Evolutionary conservation across 2,888 invertebrate species (phyloP), one percentile per base, ranked within the genome.

Genomic region (Thysanoteuthis rhombus): DNA sequence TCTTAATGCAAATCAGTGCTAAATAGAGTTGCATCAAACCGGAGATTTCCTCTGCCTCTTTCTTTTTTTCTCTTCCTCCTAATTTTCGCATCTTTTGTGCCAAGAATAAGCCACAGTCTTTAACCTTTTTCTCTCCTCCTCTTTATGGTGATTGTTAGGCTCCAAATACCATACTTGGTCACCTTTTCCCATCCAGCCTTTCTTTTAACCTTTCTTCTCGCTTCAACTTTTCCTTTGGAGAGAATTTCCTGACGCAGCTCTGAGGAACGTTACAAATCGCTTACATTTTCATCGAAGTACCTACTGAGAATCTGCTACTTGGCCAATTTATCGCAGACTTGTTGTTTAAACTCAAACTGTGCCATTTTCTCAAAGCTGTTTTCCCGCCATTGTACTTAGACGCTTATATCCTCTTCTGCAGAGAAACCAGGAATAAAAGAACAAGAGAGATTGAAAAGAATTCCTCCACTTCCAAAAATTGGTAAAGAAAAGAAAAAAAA

Each of bases 331-430:
- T n/a, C 25, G n/a, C 75, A 75, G 75, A 75, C 75, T 75, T 75
- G 75, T 75, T 75, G 75, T 75, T 75, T 12, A 75, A 75, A 75
- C n/a, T n/a, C 75, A 75, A 75, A 75, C 75, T 75, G 75, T n/a
- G 75, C 75, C 75, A 75, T 75, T 75, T 75, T 75, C 75, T 75
- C 75, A n/a, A n/a, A n/a, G 75, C 75, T 75, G 75, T 75, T 75
- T n/a, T 75, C 75, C 75, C 36, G n/a, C 75, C 75, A 75, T 75
- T 75, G 10, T n/a, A 36, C n/a, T 75, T n/a, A 36, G n/a, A 75
- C 75, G 75, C 75, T 36, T 75, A 75, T 75, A 75, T 75, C 75
- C 75, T 75, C 36, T 75, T 75, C 75, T 36, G 75, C n/a, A 75
- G 75, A 75, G 75, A 75, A 75, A 75, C 36, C 75, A 75, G n/a